Base-by-base conservation (phyloP, 2,888 invertebrate genomes). In the Eupithecia subumbrata region DNA sequence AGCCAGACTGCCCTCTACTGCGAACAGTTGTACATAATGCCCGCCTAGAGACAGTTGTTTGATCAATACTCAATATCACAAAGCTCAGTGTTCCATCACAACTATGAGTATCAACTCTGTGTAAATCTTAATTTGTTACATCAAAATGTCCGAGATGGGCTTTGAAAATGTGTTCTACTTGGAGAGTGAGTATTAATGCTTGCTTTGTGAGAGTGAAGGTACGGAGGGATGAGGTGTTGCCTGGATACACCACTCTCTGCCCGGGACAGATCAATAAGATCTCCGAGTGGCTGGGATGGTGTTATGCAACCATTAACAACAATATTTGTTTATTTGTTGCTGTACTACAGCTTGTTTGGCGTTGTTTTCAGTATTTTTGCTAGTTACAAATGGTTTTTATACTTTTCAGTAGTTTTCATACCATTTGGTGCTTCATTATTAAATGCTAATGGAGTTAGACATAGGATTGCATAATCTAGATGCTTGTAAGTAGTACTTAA, bases 81-180 rank as follows among this genome's bases (percentile, higher is more conserved):
- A 85, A 85, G 85, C 82, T 83, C 87, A 85, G 88, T 88, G 84
- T 82, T 77, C 83, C 82, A 81, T 85, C 84, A 87, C 84, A 88
- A 92, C 86, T 89, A 92, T 91, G 90, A 89, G 86, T 87, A 81
- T 82, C 87, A 84, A 85, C 85, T 86, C 85, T 87, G 84, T 87
- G 80, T 78, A 78, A 83, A 83, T 82, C 85, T 82, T 80, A 79
- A 82, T 81, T 82, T 81, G 81, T 84, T 75, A 78, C 74, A 79
- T 63, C 79, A 93, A 90, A 89, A 95, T 95, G 95, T 89, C 94
- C 72, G 94, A 94, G 86, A 93, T 95, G 94, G 94, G 91, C 71
- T 93, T 95, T 86, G 95, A 95, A 86, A 94, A 92, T 85, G 94
- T 95, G 87, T 95, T 95, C 86, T 95, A 95, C 87, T 88, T 95